These are phyloP conservation scores for Cremastinae sp. DNA, from an alignment of 2,888 invertebrate genomes.

Conservation along the genomic window DNA sequence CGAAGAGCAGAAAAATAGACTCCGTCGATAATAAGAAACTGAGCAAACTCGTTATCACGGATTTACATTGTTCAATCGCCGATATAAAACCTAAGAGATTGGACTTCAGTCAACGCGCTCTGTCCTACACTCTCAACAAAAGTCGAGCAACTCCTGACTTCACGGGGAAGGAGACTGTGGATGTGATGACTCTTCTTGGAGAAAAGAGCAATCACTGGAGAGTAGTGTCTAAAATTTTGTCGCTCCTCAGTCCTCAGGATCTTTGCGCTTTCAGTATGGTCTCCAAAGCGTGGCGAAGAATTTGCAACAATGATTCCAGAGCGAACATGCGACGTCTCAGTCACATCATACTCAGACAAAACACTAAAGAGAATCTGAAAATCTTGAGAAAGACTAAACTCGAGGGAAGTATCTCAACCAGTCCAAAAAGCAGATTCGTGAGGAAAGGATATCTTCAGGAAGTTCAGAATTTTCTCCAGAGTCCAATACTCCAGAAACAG, in stretches of 20 bases:
- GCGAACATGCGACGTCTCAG: conserved; percentile 73
- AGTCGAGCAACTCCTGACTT: conserved; percentile 68
- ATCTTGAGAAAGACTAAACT: conserved; percentile 70
- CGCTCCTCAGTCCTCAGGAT: conserved; percentile 76
- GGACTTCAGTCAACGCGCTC: conserved; percentile 71
- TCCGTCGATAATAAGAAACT: conserved; percentile 67
- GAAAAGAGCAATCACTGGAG: conserved; percentile 76
- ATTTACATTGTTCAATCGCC: conserved; percentile 48
- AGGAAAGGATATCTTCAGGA: conserved; percentile 74
- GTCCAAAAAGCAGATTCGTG: conserved; percentile 72
- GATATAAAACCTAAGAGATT: conserved; percentile 75
- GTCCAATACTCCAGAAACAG: conserved; percentile 64
- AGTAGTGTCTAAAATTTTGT: conserved; percentile 76
- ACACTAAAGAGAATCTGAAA: conserved; percentile 76
- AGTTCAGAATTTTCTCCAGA: conserved; percentile 74
- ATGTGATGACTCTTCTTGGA: conserved; percentile 75
- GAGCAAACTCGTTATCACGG: conserved; percentile 68
- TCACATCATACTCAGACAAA: conserved; percentile 72
- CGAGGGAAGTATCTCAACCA: conserved; percentile 67
- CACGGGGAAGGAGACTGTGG: conserved; percentile 73
- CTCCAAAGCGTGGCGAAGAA: conserved; percentile 77
- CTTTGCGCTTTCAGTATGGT: conserved; percentile 77
- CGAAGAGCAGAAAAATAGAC: conserved; percentile 60
- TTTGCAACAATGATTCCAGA: conserved; percentile 72
- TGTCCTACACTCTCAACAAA: conserved; percentile 62